phyloP scores from a whole-genome alignment of 2,888 invertebrate genomes.

The Diogma glabrata region DNA sequence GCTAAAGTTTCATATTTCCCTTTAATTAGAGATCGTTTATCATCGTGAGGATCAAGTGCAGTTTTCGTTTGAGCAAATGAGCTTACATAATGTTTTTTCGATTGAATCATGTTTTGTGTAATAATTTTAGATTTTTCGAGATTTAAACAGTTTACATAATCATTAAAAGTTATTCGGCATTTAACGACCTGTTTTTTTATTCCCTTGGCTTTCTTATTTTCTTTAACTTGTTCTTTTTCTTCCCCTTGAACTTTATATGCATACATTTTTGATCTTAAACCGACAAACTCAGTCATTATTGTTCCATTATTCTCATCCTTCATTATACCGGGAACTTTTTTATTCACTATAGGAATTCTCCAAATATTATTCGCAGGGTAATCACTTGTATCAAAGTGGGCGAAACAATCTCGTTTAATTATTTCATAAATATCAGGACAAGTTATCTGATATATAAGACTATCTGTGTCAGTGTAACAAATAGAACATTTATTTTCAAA shows the following conservation, averaged over 20 bases:
- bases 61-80: not conserved
- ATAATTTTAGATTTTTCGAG: not conserved
- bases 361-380: conserved; percentile 23
- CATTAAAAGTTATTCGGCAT: conserved; percentile 2
- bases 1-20: not conserved
- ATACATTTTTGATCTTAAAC: conserved; percentile 25
- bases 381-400: conserved; percentile 19
- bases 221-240: no score
- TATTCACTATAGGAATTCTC: no score
- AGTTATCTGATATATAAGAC: conserved; percentile 21
- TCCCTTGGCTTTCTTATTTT: not conserved
- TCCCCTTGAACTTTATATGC: no score
- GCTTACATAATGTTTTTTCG: not conserved
- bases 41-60: not conserved
- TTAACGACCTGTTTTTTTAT: conserved; percentile 1
- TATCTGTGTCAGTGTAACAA: conserved; percentile 22
- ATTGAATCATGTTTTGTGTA: not conserved
- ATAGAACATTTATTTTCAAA: no score
- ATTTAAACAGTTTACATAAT: conserved; percentile 8
- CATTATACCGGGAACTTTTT: conserved; percentile 23
- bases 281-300: conserved; percentile 22
- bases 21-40: not conserved
- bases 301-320: conserved; percentile 24
- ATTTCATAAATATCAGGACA: no score
- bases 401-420: conserved; percentile 19